Base-by-base conservation (phyloP, 2,888 invertebrate genomes). In the Agonopterix subpropinquella region DNA sequence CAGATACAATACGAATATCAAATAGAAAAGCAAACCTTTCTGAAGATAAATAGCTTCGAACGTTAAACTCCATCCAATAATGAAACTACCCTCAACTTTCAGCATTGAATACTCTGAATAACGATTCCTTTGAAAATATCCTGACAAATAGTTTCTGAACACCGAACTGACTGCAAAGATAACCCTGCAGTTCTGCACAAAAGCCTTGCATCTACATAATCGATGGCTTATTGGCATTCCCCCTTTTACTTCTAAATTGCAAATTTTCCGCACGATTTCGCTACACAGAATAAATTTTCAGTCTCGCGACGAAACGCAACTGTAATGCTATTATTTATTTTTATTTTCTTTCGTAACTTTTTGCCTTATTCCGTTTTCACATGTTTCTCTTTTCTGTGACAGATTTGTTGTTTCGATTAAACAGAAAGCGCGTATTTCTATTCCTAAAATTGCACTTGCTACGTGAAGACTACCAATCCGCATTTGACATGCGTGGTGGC, bases 221-320 rank as follows among this genome's bases (percentile, higher is more conserved):
- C 86, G 86, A 86, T 83, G 80, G 81, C 82, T 83, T 87, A 87
- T 85, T 85, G 86, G 75, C 76, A 75, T 84, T 84, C 86, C 84
- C 46, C 82, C 79, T 78, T 80, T 84, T 84, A 85, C 84, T 86
- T 83, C 80, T 81, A 87, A 88, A 88, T 85, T 86, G 87, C 86
- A 85, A 87, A 88, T 88, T 87, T 88, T 88, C 85, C 82, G 75
- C 86, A 81, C 87, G 86, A 88, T 86, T 86, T 85, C 80, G 72
- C 68, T 70, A 74, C 67, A 66, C 70, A 69, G 81, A 81, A 85
- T 87, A 86, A 76, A 87, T 87, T 87, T 46, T 84, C 79, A 79
- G 68, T 73, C 73, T 77, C 76, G 73, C 74, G 71, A 71, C 72
- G 70, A 69, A 69, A 75, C 73, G 74, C 71, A 77, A 80, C 78